Evolutionary conservation across 2,888 invertebrate genomes (phyloP).

Genomic region (Scaptomyza tumidula): DNA sequence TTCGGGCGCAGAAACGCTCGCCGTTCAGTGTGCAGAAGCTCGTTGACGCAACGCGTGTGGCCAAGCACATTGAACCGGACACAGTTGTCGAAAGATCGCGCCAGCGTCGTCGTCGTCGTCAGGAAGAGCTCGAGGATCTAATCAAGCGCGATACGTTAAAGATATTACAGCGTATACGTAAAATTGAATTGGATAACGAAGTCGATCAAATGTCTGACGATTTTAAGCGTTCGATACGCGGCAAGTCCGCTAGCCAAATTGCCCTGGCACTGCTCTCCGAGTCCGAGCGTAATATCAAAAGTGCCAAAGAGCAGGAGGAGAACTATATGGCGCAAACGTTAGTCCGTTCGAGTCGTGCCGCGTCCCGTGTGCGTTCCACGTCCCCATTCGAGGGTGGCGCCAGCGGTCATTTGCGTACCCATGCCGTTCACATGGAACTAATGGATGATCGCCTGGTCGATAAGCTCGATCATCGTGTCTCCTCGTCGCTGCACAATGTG

Average conservation of each 20-base stretch:
- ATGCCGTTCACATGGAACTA: constrained; percentile 82
- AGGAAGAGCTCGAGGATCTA: constrained; percentile 86
- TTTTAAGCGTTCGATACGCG: constrained; percentile 86
- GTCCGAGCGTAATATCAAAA: constrained; percentile 85
- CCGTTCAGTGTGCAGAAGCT: constrained; percentile 86
- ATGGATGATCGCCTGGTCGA: constrained; percentile 84
- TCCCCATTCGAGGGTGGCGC: constrained; percentile 61
- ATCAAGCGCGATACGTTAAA: constrained; percentile 85
- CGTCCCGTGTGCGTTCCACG: constrained; percentile 78
- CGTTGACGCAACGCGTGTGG: constrained; percentile 85
- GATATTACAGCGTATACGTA: constrained; percentile 80
- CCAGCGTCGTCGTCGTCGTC: constrained; percentile 84
- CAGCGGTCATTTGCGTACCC: constrained; percentile 69
- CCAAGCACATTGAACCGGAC: constrained; percentile 85
- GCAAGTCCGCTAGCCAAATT: constrained; percentile 91
- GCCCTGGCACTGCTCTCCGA: constrained; percentile 88
- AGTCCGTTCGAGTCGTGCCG: constrained; percentile 80
- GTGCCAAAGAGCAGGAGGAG: constrained; percentile 80
- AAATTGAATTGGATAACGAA: constrained; percentile 85
- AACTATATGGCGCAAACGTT: constrained; percentile 79
- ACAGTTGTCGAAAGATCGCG: constrained; percentile 84
- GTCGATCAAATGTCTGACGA: constrained; percentile 85
- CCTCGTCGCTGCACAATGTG: constrained; percentile 83
- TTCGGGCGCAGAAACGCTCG: constrained; percentile 83
- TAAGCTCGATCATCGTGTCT: constrained; percentile 84